These are phyloP conservation scores for Microcebus tavaratra DNA, from an alignment of 2,113 vertebrate species.

Conservation along the genomic window DNA sequence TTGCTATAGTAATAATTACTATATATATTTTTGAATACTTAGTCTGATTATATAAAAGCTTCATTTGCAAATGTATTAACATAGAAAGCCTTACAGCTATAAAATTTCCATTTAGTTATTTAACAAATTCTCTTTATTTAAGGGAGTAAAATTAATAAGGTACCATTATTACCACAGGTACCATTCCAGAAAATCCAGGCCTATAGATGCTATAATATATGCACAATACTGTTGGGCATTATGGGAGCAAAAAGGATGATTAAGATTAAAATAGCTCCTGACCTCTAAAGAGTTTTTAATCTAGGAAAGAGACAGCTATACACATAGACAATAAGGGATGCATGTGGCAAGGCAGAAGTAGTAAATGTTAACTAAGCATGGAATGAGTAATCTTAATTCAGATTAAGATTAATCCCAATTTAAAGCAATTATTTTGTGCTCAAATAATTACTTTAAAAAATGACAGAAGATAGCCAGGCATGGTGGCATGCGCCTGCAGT, in stretches of 20 bases:
- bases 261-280: conserved; percentile 1
- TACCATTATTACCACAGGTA: no score
- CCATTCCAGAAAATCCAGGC: not conserved
- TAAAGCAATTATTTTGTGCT: conserved; percentile 12
- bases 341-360: not conserved
- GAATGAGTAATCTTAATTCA: not conserved
- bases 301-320: not conserved
- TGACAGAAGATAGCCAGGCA: not conserved
- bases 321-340: not conserved
- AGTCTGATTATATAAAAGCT: not conserved
- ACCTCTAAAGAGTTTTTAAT: not conserved
- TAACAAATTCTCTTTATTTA: not conserved
- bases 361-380: conserved; percentile 5
- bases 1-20: not conserved
- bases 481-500: no score
- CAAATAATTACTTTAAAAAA: not conserved
- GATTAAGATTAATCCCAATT: not conserved
- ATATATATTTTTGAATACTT: not conserved
- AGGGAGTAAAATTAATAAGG: conserved; percentile 7
- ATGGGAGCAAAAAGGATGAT: not conserved
- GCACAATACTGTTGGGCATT: not conserved
- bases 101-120: conserved; percentile 19
- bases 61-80: not conserved
- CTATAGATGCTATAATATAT: not conserved
- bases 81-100: not conserved